phyloP scores from a whole-genome alignment of 2,888 invertebrate genomes.

The Chromoteleia sp. region DNA sequence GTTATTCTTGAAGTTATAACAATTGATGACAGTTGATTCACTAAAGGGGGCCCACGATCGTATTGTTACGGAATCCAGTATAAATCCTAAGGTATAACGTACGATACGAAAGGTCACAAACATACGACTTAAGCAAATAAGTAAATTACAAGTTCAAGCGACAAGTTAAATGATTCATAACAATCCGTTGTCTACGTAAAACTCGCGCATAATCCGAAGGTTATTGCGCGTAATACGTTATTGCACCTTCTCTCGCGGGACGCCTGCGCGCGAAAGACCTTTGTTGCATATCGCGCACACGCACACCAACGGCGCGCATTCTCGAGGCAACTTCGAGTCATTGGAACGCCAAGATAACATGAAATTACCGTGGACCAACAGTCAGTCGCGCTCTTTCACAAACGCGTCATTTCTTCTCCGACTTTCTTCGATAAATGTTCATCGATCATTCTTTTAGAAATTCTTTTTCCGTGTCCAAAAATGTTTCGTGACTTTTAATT shows the following conservation, averaged over 20 bases:
- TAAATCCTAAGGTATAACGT: not conserved
- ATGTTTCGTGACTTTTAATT: not conserved
- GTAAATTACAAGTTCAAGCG: constrained; percentile 40
- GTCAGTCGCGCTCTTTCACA: constrained; percentile 13
- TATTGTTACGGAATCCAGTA: too few relatives aligned
- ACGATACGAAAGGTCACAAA: constrained; percentile 4
- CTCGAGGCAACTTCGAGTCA: constrained; percentile 49
- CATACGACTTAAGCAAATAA: not conserved
- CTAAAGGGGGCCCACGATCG: too few relatives aligned
- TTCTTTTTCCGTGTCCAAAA: not conserved
- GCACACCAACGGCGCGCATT: constrained; percentile 63
- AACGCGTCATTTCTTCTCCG: constrained; percentile 12
- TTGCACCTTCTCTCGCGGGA: constrained; percentile 57
- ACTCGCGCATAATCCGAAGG: constrained; percentile 58
- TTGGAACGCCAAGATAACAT: constrained; percentile 49
- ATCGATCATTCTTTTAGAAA: not conserved
- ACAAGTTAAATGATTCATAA: constrained; percentile 59
- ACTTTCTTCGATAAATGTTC: not conserved
- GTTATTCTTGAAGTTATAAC: too few relatives aligned
- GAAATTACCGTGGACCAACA: constrained; percentile 36
- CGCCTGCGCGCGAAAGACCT: constrained; percentile 55
- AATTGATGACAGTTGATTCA: too few relatives aligned
- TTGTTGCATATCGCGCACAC: constrained; percentile 63
- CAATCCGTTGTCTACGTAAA: constrained; percentile 41
- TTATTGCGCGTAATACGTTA: constrained; percentile 59